Evolutionary conservation across 1,140 invertebrate genomes (phyloP), one percentile per base, ranked within the genome.

Genomic region (Ylistrum balloti): DNA sequence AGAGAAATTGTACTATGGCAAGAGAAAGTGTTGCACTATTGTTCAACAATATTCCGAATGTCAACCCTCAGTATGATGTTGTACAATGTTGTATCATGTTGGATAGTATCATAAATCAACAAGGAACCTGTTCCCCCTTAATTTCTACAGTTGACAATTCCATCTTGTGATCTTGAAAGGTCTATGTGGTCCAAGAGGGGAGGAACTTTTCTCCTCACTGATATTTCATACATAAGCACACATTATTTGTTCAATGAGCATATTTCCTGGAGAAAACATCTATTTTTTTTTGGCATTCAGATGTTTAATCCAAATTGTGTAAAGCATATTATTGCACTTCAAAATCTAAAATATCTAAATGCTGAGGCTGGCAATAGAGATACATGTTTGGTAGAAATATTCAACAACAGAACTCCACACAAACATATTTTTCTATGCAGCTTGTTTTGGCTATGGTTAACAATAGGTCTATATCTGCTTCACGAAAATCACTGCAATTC

Each of bases 261-360:
- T 74, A 3, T n/a, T 74, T 22, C 22, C 3, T n/a, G 9, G 15
- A 28, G 56, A 74, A 74, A n/a, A 28, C 3, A 74, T 11, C 5
- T 5, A 28, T 28, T 74, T 28, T 20, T 2, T 20, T 74, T 28
- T 28, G 9, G 28, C 22, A 7, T 28, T 74, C 22, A 28, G 56
- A 28, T n/a, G 22, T 74, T 74, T 28, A 74, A 5, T 74, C 56
- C n/a, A 28, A 9, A 28, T 74, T n/a, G n/a, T n/a, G 13, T n/a
- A 74, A 74, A 74, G 56, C 56, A 28, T 74, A 74, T 74, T 74
- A 74, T 74, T 74, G 56, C 56, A 74, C 56, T 74, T 74, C 56
- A 28, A 74, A 74, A 74, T 28, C 56, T 74, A 28, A n/a, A 28
- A 74, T 11, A 74, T 22, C 28, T 28, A 7, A 74, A 74, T 74